phyloP scores from a whole-genome alignment of 2,113 vertebrate species.

The Alethe castanea region DNA sequence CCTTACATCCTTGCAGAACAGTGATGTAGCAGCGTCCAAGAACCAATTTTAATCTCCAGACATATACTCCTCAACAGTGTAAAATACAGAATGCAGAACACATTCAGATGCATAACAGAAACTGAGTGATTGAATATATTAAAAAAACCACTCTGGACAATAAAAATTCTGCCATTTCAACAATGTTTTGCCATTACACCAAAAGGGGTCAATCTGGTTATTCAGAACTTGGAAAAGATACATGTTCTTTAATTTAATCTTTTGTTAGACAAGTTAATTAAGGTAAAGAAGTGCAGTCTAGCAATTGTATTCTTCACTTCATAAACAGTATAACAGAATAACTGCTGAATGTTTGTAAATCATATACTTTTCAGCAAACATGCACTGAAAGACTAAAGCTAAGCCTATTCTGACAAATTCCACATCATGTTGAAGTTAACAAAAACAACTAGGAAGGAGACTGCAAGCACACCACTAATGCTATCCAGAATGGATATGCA shows the following conservation, averaged over 20 bases:
- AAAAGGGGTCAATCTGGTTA: not conserved
- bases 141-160: not conserved
- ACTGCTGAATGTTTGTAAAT: not conserved
- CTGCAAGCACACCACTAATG: not conserved
- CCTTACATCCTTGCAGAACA: not conserved
- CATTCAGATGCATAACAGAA: not conserved
- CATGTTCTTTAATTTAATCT: not conserved
- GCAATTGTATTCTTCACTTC: not conserved
- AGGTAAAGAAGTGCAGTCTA: not conserved
- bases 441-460: not conserved
- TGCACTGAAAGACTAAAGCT: not conserved
- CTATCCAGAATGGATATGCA: not conserved
- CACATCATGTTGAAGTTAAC: not conserved
- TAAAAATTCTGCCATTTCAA: not conserved
- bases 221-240: not conserved
- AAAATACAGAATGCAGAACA: not conserved
- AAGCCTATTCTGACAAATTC: not conserved
- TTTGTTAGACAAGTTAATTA: conserved; percentile 24
- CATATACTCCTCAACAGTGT: not conserved
- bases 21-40: not conserved
- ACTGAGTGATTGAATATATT: not conserved
- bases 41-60: not conserved
- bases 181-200: not conserved
- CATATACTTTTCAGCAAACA: not conserved
- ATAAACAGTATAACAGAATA: not conserved